Percentiles rank a stretch among this genome's conserved stretches.
Conservation (phyloP, 2,797 vertebrate species). For the Sphaeramia orbicularis region DNA sequence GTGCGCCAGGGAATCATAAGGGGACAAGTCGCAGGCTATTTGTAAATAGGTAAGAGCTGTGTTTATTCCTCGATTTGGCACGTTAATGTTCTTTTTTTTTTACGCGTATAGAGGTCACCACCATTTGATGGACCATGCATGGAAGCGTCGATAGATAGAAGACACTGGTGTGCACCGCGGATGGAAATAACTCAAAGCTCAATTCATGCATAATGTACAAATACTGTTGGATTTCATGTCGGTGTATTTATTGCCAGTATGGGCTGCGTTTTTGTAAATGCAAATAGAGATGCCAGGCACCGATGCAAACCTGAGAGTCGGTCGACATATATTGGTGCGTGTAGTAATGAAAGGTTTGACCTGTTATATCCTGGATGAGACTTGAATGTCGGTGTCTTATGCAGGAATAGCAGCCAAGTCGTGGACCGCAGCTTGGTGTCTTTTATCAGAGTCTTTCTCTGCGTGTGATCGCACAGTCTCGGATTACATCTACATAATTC, state of each 20-base stretch:
- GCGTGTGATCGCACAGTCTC: conserved; percentile 17
- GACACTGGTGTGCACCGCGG: conserved; percentile 5
- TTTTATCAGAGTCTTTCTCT: conserved; percentile 15
- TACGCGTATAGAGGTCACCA: conserved; percentile 55
- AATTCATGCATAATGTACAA: not conserved
- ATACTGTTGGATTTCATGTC: not conserved
- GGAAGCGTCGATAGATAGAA: conserved; percentile 47
- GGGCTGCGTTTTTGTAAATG: too few relatives aligned
- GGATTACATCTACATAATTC: conserved; percentile 9
- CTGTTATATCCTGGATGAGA: conserved; percentile 34
- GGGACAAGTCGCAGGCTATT: conserved; percentile 70
- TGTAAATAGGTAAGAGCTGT: conserved; percentile 78
- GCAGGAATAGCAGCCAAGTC: not conserved
- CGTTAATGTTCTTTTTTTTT: not conserved
- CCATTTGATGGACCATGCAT: conserved; percentile 41
- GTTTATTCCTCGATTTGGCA: not conserved
- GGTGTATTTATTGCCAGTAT: too few relatives aligned
- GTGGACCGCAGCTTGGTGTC: conserved; percentile 3
- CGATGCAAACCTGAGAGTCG: conserved; percentile 18
- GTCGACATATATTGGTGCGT: conserved; percentile 18
- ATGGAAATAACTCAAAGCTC: conserved; percentile 9
- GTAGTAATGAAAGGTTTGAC: conserved; percentile 33
- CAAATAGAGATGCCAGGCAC: not conserved
- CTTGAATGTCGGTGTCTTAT: not conserved
- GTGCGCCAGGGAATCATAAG: conserved; percentile 68